These are phyloP conservation scores for Oryzaephilus surinamensis DNA, from an alignment of 1,140 invertebrate species.

Conservation along the genomic window DNA sequence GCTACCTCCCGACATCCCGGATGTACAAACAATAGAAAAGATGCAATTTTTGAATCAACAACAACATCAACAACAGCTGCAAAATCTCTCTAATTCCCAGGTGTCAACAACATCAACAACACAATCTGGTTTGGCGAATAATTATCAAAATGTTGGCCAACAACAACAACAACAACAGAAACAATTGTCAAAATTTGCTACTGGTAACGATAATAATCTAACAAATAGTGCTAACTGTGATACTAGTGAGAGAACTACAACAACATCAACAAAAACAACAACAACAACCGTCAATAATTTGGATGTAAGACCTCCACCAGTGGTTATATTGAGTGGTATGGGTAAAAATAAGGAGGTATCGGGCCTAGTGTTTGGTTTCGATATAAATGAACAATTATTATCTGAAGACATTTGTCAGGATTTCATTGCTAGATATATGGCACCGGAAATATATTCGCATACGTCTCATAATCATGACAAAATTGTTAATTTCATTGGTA, in stretches of 20 bases:
- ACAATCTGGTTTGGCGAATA: too few species aligned
- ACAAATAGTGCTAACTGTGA: constrained; percentile 10
- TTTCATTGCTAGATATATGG: constrained; percentile 13
- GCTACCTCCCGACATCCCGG: constrained; percentile 29
- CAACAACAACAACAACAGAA: neutral
- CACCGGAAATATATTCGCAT: constrained; percentile 11
- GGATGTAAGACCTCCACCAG: constrained; percentile 37
- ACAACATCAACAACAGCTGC: constrained; percentile 2
- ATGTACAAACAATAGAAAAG: constrained; percentile 32
- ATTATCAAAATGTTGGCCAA: too few species aligned
- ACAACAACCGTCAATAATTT: too few species aligned
- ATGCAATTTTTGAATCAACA: constrained; percentile 27
- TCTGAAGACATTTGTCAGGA: constrained; percentile 20
- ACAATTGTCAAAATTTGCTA: neutral
- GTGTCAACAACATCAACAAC: neutral
- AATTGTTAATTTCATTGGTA: constrained; percentile 51
- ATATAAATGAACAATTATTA: constrained; percentile 54
- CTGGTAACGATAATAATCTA: constrained; percentile 3
- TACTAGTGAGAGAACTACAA: constrained; percentile 11
- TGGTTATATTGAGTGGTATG: constrained; percentile 48
- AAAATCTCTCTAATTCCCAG: constrained; percentile 3
- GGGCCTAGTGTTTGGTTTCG: constrained; percentile 54
- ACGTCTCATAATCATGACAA: constrained; percentile 44
- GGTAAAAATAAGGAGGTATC: constrained; percentile 37
- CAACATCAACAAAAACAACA: too few species aligned